These are phyloP conservation scores for Drosophila nannoptera DNA, from an alignment of 1,140 invertebrate genomes.

Conservation along the genomic window DNA sequence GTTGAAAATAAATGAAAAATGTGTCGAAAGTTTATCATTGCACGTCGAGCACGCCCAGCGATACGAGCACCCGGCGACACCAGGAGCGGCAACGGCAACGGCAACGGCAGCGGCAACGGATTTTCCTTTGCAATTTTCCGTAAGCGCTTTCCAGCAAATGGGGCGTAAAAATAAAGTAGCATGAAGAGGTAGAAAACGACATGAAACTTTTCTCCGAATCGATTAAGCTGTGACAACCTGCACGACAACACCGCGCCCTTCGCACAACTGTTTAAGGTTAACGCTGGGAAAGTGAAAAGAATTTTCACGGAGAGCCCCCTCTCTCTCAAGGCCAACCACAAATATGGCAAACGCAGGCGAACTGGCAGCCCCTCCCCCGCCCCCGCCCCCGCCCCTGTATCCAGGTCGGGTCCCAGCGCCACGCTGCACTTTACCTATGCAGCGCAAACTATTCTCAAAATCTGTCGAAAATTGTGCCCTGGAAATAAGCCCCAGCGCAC, in stretches of 20 bases:
- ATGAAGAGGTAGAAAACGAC: constrained; percentile 58
- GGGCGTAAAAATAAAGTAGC: constrained; percentile 71
- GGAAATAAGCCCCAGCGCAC: constrained; percentile 68
- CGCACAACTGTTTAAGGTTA: constrained; percentile 63
- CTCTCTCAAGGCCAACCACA: constrained; percentile 52
- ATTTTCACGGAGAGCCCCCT: constrained; percentile 29
- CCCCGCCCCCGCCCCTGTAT: too few relatives aligned
- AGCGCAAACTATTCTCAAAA: constrained; percentile 67
- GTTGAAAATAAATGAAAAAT: constrained; percentile 77
- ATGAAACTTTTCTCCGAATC: constrained; percentile 71
- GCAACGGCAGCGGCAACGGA: constrained; percentile 40
- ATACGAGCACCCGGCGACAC: constrained; percentile 16
- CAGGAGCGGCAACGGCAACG: constrained; percentile 8
- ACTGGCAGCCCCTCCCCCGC: neutral
- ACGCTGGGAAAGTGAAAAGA: constrained; percentile 71
- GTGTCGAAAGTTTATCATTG: constrained; percentile 76
- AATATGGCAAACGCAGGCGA: constrained; percentile 29
- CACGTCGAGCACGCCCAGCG: constrained; percentile 15
- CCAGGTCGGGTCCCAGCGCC: constrained; percentile 2
- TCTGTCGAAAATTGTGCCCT: constrained; percentile 69
- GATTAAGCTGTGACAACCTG: constrained; percentile 72
- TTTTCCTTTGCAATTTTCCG: constrained; percentile 60
- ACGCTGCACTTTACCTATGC: constrained; percentile 51
- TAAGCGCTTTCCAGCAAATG: constrained; percentile 51
- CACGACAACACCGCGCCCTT: constrained; percentile 36